A percentile compares a stretch with the other conserved stretches of the same genome.
Conservation (phyloP, 2,888 invertebrate species). For the Tenthredo livida region DNA sequence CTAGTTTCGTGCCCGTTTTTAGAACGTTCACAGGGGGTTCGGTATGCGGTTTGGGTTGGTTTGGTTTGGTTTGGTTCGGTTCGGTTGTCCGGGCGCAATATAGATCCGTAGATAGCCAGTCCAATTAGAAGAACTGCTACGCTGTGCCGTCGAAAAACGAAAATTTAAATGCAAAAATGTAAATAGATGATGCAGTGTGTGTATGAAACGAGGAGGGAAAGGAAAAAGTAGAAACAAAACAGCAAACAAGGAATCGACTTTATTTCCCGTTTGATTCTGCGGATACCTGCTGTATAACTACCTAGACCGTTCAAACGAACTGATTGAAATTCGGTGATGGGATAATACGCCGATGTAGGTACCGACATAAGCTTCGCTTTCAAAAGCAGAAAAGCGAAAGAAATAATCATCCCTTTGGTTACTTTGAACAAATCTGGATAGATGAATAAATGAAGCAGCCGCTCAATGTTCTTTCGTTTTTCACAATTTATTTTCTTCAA, state of each 20-base stretch:
- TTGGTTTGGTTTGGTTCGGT: background rate
- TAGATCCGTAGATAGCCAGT: slow-evolving; percentile 69
- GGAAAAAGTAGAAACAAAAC: background rate
- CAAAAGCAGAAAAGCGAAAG: background rate
- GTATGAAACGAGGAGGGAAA: background rate
- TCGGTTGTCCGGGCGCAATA: slow-evolving; percentile 59
- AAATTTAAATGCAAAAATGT: slow-evolving; percentile 24
- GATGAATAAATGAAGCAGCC: background rate
- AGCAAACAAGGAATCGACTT: background rate
- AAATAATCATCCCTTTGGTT: background rate
- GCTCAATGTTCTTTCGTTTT: background rate
- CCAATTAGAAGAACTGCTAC: slow-evolving; percentile 69
- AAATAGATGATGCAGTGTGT: slow-evolving; percentile 1
- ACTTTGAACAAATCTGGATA: background rate
- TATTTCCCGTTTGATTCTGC: background rate
- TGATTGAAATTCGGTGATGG: slow-evolving; percentile 21
- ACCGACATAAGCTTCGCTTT: background rate
- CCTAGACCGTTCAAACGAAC: background rate
- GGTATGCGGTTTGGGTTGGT: background rate
- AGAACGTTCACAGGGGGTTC: background rate
- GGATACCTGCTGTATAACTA: background rate
- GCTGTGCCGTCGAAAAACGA: slow-evolving; percentile 49
- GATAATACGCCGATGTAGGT: background rate
- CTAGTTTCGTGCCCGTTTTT: slow-evolving; percentile 49
- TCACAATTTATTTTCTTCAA: background rate